Conservation (phyloP, 1,140 invertebrate genomes). For the Eulimnadia texana region DNA sequence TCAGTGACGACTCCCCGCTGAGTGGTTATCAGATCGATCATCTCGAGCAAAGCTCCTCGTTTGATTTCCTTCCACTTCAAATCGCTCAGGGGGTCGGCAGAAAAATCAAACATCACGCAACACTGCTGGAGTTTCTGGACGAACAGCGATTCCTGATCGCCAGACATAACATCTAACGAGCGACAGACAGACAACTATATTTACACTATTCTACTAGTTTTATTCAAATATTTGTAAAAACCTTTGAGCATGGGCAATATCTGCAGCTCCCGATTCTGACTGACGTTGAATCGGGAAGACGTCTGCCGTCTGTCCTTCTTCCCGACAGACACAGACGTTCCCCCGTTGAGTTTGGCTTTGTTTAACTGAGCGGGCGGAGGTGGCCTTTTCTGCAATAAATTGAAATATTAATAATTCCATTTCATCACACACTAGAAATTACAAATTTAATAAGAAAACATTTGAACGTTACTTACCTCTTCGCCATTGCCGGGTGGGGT, state of each 20-base stretch:
- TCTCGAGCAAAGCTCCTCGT: conserved; percentile 85
- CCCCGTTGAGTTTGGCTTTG: conserved; percentile 54
- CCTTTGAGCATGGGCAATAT: conserved; percentile 60
- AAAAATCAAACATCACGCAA: conserved; percentile 96
- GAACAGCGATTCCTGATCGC: conserved; percentile 85
- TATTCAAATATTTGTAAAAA: background rate
- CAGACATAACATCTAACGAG: conserved; percentile 61
- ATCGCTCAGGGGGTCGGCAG: conserved; percentile 86
- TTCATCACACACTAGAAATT: no score
- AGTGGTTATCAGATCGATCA: conserved; percentile 90
- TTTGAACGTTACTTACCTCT: no score
- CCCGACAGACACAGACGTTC: conserved; percentile 51
- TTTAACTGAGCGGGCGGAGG: conserved; percentile 67
- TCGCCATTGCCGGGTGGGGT: no score
- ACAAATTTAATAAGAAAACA: no score
- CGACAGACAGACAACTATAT: background rate
- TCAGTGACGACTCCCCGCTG: conserved; percentile 87
- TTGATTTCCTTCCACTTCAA: conserved; percentile 99
- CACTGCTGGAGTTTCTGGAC: conserved; percentile 94
- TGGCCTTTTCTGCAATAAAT: conserved; percentile 19
- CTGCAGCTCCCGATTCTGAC: conserved; percentile 71
- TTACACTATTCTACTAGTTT: background rate
- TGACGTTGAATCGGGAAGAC: conserved; percentile 75
- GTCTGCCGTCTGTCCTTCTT: conserved; percentile 78
- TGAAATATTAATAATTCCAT: no score